Percentiles rank a stretch among this genome's conserved stretches.
phyloP scores from a whole-genome alignment of 2,113 vertebrate species.

The Procavia capensis region DNA sequence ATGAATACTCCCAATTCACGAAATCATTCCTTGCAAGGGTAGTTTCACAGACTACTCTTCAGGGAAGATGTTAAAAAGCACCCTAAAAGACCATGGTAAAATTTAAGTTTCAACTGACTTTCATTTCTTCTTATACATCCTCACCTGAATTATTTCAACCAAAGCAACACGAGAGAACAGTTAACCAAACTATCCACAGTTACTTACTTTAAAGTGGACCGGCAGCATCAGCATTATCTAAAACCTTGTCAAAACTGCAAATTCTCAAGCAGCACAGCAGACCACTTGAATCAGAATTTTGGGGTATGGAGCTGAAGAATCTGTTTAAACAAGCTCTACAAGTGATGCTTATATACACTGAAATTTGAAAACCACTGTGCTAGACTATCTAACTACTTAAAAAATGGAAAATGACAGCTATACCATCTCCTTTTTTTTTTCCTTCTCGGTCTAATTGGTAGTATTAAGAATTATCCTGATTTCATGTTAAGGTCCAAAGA shows the following conservation, averaged over 20 bases:
- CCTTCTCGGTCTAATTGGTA: neutral
- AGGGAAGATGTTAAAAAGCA: conserved; percentile 35
- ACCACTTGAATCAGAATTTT: neutral
- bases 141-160: conserved; percentile 29
- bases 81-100: conserved; percentile 23
- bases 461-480: conserved; percentile 22
- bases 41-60: conserved; percentile 17
- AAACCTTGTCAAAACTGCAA: conserved; percentile 7
- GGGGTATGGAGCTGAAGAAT: neutral
- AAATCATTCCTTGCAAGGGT: conserved; percentile 3
- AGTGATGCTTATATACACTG: neutral
- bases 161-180: neutral
- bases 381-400: neutral
- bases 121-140: neutral
- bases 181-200: neutral
- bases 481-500: neutral
- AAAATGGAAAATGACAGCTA: neutral
- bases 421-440: neutral
- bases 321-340: neutral
- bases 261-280: neutral
- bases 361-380: conserved; percentile 8
- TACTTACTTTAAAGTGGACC: neutral
- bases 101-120: conserved; percentile 38
- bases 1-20: neutral
- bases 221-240: neutral